Percentiles rank a stretch among this genome's conserved stretches.
Evolutionary conservation across 1,140 invertebrate species (phyloP).

Genomic region (Theocolax elegans): DNA sequence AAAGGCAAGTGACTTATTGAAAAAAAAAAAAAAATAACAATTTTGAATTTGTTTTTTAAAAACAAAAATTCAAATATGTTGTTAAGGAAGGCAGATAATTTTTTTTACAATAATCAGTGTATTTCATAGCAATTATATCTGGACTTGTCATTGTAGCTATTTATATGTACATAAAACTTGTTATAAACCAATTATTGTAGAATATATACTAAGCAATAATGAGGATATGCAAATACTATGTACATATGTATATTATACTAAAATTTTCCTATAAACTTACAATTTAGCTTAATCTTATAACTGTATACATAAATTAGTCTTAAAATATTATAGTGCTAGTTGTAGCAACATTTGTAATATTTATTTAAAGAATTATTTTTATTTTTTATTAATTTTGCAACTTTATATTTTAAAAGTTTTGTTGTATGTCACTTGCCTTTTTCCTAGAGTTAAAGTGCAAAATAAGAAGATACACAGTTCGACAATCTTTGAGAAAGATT

Average conservation of each 20-base stretch:
- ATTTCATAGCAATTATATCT: slow-evolving; percentile 39
- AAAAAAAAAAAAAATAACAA: slow-evolving; percentile 1
- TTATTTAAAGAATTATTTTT: not conserved
- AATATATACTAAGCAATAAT: not conserved
- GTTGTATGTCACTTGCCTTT: slow-evolving; percentile 25
- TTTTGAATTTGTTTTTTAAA: slow-evolving; percentile 11
- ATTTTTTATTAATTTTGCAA: not conserved
- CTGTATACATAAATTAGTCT: not conserved
- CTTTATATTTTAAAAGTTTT: slow-evolving; percentile 2
- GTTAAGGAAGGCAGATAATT: slow-evolving; percentile 26
- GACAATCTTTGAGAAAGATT: not conserved
- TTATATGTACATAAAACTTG: slow-evolving; percentile 42
- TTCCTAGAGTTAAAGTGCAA: not conserved
- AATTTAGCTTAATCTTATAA: slow-evolving; percentile 3
- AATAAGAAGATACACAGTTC: not conserved
- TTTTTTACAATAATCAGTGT: slow-evolving; percentile 44
- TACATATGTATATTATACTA: slow-evolving; percentile 1
- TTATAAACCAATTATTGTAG: slow-evolving; percentile 18
- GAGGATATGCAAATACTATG: slow-evolving; percentile 6
- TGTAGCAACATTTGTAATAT: not conserved
- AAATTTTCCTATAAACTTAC: slow-evolving; percentile 4
- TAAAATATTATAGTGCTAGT: slow-evolving; percentile 12
- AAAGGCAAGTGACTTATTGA: slow-evolving; percentile 24
- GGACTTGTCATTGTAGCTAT: slow-evolving; percentile 8
- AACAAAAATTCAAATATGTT: not conserved